These are phyloP conservation scores for Holotrichia oblita DNA, from an alignment of 1,140 invertebrate genomes.

Conservation along the genomic window DNA sequence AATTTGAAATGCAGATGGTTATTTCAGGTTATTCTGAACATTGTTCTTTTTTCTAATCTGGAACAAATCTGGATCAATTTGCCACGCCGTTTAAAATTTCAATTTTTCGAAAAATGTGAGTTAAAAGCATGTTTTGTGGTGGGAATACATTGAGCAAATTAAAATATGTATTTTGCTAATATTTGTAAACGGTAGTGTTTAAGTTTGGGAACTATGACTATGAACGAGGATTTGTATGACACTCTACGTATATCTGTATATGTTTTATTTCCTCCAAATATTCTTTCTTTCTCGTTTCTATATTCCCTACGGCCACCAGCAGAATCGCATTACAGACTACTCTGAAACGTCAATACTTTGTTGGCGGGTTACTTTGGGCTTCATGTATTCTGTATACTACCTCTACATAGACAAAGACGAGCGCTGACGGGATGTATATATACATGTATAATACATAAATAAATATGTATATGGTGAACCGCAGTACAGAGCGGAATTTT, in stretches of 20 bases:
- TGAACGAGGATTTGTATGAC: too few relatives aligned
- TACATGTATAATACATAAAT: neutral
- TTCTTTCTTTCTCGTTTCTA: neutral
- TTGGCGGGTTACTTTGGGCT: neutral
- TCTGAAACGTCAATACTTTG: constrained; percentile 24
- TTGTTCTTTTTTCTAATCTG: too few relatives aligned
- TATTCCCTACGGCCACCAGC: neutral
- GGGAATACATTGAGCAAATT: too few relatives aligned
- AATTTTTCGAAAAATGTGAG: too few relatives aligned
- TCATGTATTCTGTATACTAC: neutral
- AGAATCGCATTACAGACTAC: neutral
- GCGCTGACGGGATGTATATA: neutral
- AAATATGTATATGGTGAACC: neutral
- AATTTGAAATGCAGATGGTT: too few relatives aligned
- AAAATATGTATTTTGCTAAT: too few relatives aligned
- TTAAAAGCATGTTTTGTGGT: too few relatives aligned
- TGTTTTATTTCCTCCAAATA: neutral
- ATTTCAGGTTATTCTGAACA: too few relatives aligned
- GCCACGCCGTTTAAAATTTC: too few relatives aligned
- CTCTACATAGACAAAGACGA: constrained; percentile 2
- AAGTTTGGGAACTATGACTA: too few relatives aligned
- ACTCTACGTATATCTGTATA: neutral
- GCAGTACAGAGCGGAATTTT: neutral
- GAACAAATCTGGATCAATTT: too few relatives aligned
- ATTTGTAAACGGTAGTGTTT: too few relatives aligned